phyloP scores from a whole-genome alignment of 2,888 invertebrate species.

The Teleiodes luculella region DNA sequence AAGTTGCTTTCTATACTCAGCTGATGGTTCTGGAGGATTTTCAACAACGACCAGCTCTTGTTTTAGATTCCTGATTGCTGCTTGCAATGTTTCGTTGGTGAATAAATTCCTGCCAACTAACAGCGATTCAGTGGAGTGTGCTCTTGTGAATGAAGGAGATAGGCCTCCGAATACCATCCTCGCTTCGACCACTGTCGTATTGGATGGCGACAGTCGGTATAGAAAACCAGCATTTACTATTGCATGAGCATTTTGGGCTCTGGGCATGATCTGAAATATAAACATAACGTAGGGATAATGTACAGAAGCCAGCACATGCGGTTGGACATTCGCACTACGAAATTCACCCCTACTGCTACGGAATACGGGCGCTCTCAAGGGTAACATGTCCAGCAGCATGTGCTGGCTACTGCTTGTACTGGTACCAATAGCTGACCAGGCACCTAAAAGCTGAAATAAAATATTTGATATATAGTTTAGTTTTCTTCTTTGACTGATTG shows the following conservation, averaged over 20 bases:
- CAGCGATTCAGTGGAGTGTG: slow-evolving; percentile 70
- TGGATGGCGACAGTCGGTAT: slow-evolving; percentile 68
- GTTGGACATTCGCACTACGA: too few relatives aligned
- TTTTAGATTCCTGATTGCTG: slow-evolving; percentile 40
- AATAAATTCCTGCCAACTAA: slow-evolving; percentile 63
- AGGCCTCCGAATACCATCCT: slow-evolving; percentile 81
- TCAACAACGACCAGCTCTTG: slow-evolving; percentile 43
- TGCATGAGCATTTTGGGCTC: slow-evolving; percentile 86
- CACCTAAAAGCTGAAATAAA: too few relatives aligned
- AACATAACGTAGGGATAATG: too few relatives aligned
- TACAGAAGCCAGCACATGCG: too few relatives aligned
- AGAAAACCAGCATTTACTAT: slow-evolving; percentile 86
- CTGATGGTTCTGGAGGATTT: slow-evolving; percentile 74
- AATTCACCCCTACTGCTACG: too few relatives aligned
- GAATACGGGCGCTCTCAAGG: too few relatives aligned
- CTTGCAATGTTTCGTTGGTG: slow-evolving; percentile 59
- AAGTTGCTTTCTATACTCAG: slow-evolving; percentile 77
- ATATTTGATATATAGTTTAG: too few relatives aligned
- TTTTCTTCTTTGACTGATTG: too few relatives aligned
- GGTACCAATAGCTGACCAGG: too few relatives aligned
- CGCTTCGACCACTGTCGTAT: slow-evolving; percentile 59
- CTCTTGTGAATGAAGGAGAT: slow-evolving; percentile 61
- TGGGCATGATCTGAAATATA: slow-evolving; percentile 81
- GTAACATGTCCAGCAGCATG: too few relatives aligned
- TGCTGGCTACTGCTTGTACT: too few relatives aligned